Evolutionary conservation across 2,113 vertebrate species (phyloP).

Genomic region (Lycaon pictus): DNA sequence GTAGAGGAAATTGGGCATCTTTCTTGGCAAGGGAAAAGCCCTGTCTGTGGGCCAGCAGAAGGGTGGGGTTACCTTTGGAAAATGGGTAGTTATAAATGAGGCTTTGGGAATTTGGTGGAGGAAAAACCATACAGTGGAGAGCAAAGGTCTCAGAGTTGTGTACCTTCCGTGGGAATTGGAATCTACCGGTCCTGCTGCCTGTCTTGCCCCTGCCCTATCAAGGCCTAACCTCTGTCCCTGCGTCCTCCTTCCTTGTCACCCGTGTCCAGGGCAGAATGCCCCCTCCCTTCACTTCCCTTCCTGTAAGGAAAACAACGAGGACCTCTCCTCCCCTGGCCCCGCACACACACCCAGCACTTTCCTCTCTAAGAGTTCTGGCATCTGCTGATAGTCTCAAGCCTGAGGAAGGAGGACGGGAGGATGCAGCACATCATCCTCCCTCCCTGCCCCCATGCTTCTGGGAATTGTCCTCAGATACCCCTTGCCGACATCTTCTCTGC

Average conservation of each 20-base stretch:
- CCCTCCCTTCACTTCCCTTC: not conserved
- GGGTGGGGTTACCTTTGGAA: not conserved
- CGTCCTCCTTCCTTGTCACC: conserved; percentile 47
- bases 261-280: not conserved
- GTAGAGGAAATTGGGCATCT: not conserved
- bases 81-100: not conserved
- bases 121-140: not conserved
- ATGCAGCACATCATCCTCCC: conserved; percentile 16
- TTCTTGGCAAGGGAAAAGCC: not conserved
- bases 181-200: rapidly evolving
- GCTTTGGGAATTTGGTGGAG: not conserved
- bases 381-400: conserved; percentile 62
- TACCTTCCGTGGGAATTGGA: not conserved
- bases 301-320: conserved; percentile 59
- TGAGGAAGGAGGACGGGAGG: not conserved
- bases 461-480: conserved; percentile 58
- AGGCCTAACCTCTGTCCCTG: not conserved
- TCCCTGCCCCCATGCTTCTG: conserved; percentile 45
- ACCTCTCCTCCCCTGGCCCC: conserved; percentile 34
- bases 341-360: conserved; percentile 61
- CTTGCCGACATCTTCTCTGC: not conserved
- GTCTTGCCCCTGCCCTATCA: not conserved
- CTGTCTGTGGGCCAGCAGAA: not conserved
- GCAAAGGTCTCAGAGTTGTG: not conserved
- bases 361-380: conserved; percentile 66